Conservation (phyloP, 2,113 vertebrate species). For the Saccopteryx leptura region DNA sequence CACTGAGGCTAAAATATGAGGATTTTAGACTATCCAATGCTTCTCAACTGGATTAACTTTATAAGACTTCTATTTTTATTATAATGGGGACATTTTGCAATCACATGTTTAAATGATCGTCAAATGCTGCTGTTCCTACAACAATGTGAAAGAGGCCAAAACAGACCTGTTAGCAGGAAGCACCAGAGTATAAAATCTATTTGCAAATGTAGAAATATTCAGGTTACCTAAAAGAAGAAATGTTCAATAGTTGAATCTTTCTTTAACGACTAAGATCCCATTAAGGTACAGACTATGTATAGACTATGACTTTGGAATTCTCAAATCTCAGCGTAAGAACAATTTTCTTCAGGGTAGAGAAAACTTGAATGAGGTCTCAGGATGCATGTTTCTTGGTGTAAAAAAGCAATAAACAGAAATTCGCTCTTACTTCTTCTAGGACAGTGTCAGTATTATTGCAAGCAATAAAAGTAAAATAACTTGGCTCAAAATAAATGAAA, state of each 20-base stretch:
- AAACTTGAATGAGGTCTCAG: background rate
- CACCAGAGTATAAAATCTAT: background rate
- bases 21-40: background rate
- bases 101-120: background rate
- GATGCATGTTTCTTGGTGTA: background rate
- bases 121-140: background rate
- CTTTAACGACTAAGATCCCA: background rate
- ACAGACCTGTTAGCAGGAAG: background rate
- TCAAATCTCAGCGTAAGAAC: background rate
- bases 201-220: background rate
- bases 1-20: background rate
- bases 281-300: rapidly evolving
- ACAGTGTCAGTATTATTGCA: background rate
- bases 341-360: background rate
- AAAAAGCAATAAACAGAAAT: background rate
- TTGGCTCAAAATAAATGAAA: background rate
- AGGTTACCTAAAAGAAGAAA: background rate
- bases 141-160: background rate
- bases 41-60: background rate
- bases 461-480: background rate
- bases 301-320: background rate
- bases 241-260: background rate
- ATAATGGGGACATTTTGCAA: background rate
- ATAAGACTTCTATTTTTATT: slow-evolving; percentile 17
- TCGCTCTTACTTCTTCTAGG: background rate